These are phyloP conservation scores for Drosophila pseudoananassae DNA, from an alignment of 1,140 invertebrate genomes.

Conservation along the genomic window DNA sequence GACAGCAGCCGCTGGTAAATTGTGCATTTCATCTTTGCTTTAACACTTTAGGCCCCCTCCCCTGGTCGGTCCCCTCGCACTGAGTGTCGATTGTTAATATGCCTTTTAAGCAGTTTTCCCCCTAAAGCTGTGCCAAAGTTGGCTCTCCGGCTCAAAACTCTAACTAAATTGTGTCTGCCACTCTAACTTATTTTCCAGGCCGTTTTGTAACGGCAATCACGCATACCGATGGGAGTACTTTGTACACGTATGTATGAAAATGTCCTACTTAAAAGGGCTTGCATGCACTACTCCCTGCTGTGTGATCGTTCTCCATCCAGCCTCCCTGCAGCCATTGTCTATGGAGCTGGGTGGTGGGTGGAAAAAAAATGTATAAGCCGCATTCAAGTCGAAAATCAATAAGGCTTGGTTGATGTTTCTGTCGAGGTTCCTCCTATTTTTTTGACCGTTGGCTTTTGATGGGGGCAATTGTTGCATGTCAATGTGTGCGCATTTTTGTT, in stretches of 20 bases:
- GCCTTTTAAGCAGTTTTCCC: constrained; percentile 34
- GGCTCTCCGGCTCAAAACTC: constrained; percentile 2
- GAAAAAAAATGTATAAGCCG: constrained; percentile 31
- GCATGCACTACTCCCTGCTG: constrained; percentile 28
- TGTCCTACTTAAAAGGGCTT: constrained; percentile 34
- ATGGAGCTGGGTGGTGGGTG: not conserved
- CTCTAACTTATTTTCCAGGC: constrained; percentile 49
- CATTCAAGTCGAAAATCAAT: constrained; percentile 62
- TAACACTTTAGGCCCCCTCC: constrained; percentile 12
- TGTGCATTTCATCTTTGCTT: constrained; percentile 53
- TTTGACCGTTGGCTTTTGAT: constrained; percentile 42
- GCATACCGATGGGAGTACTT: constrained; percentile 4
- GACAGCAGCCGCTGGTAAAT: constrained; percentile 30
- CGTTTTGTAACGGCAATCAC: constrained; percentile 45
- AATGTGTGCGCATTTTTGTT: constrained; percentile 3
- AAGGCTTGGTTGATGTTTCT: constrained; percentile 41
- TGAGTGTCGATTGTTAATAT: constrained; percentile 54
- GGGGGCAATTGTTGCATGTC: constrained; percentile 51
- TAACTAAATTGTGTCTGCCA: constrained; percentile 38
- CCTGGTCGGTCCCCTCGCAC: constrained; percentile 1
- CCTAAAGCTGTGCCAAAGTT: constrained; percentile 16
- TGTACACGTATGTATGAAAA: constrained; percentile 30
- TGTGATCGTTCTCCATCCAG: constrained; percentile 28
- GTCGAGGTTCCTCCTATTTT: constrained; percentile 27
- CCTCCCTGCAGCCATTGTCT: constrained; percentile 22